Base-by-base conservation (phyloP, 2,113 vertebrate species). In the Zosterops lateralis region DNA sequence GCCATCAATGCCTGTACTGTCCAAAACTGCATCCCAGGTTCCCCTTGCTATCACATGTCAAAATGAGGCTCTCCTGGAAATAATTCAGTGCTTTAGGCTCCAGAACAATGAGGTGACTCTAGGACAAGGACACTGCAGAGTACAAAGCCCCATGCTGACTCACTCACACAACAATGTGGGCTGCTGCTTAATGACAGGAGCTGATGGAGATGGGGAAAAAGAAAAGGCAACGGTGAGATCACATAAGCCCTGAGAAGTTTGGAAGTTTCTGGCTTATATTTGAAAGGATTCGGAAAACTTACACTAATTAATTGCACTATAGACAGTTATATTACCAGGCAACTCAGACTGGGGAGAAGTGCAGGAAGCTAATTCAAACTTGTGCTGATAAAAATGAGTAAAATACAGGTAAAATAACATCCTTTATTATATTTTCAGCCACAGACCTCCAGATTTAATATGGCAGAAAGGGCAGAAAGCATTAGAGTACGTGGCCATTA, bases 401-500 rank as follows among this genome's bases (percentile, higher is more conserved):
- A 53, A 53, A 29, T 53, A 66, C 32, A 53, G 19, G 21, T 66
- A 45, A 74, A 88, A 85, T 78, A 61, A 83, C 47, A 47, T 56
- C 10, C 25, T 93, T 64, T 60, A n/a, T 70, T 91, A 2, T 75
- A 36, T 85, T 97, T 97, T 83, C 84, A 95, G 87, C 70, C 58
- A 34, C 88, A 62, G 84, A 80, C 58, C 51, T 97, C 75, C 28
- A 96, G 96, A 97, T 91, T 96, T 76, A 96, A 94, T 50, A 65
- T 87, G 40, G 50, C 83, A 73, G 96, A 87, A 90, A 95, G 89
- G 13, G 91, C 95, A 85, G 77, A 89, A 65, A 50, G 64, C 50
- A 74, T 84, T 48, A 95, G 87, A 90, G 60, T 86, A 3, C 79
- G 9, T 90, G 95, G 90, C 48, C 95, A 76, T 62, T 99, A 98